Base-by-base conservation (phyloP, 2,888 invertebrate species). In the Hanleya hanleyi region DNA sequence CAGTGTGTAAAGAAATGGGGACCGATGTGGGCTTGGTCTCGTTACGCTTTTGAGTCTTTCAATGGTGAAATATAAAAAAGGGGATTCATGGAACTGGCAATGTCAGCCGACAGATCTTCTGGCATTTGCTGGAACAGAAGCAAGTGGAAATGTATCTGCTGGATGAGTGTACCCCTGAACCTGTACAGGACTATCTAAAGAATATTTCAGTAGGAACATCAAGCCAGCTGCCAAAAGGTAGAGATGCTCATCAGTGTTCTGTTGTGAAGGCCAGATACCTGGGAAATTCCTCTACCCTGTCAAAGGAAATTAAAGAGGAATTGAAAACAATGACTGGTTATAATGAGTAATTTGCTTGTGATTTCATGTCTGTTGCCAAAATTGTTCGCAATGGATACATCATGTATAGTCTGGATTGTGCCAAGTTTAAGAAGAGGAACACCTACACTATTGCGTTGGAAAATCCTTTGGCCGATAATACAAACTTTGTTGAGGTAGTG, bases 1-100 rank as follows among this genome's bases (percentile, higher is more conserved):
- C n/a, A 32, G 3, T 78, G 62, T 71, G 77, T 80, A 6, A 62
- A 38, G 37, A 49, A 26, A 50, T 76, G 75, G 74, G 77, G 80
- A n/a, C 80, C 80, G 26, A 32, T 80, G 7, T 78, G 80, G 80
- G 72, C 73, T 49, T 80, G 77, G 76, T 80, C 78, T 7, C 77
- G 78, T 64, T 78, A 77, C 67, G 26, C 69, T 6, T 80, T 78
- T 47, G 80, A 78, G n/a, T 77, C 74, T 12, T 77, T 77, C 32
- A 80, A 80, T 69, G 79, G 77, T 0, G 71, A 74, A 41, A 73
- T 79, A 73, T 79, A 6, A 74, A 71, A 37, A 72, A 72, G 15
- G 38, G 67, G 18, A 35, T 79, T 18, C 74, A 77, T 76, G 79
- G 76, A n/a, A 79, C 75, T 15, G 77, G 77, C 7, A 74, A 77